Base-by-base conservation (phyloP, 2,113 vertebrate species). In the Oryzias curvinotus region DNA sequence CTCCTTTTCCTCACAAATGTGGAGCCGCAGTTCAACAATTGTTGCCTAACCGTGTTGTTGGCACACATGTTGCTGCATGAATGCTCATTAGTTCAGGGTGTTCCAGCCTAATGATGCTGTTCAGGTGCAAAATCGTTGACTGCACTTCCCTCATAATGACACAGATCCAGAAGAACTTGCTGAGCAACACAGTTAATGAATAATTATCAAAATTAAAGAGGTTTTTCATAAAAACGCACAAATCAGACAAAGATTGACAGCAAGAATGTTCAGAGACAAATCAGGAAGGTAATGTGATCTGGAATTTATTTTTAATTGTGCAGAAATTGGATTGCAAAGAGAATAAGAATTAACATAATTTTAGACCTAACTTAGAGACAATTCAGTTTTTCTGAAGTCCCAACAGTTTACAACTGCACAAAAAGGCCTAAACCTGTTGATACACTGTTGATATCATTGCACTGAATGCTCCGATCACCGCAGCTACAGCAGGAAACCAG, bases 401-500 rank as follows among this genome's bases (percentile, higher is more conserved):
- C 36, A 3, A 10, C 3, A 19, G 6, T 3, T 7, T 45, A 12
- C 44, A 62, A 62, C 8, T 4, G n/a, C 16, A 51, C n/a, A 26
- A 36, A 62, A 62, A 62, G 16, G 26, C 23, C 36, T 14, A 7
- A 52, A 52, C 23, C 56, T 52, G 49, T 52, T 28, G 50, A 46
- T 25, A 19, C 25, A 46, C 26, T 3, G 5, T 13, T 30, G 36
- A 64, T n/a, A 4, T 52, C 17, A 43, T 52, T 51, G 19, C 50
- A 21, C n/a, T 3, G 1, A 0, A n/a, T 28, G 12, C 41, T 55
- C 14, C 54, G 7, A 7, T 50, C 30, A 23, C 15, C 43, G 16
- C 41, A 63, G 14, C 50, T 15, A n/a, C 26, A 58, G 15, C 57
- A 62, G 41, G 46, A 44, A 30, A 58, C 47, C 42, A 71, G 42